phyloP scores from a whole-genome alignment of 2,113 vertebrate genomes.

The Naja naja region DNA sequence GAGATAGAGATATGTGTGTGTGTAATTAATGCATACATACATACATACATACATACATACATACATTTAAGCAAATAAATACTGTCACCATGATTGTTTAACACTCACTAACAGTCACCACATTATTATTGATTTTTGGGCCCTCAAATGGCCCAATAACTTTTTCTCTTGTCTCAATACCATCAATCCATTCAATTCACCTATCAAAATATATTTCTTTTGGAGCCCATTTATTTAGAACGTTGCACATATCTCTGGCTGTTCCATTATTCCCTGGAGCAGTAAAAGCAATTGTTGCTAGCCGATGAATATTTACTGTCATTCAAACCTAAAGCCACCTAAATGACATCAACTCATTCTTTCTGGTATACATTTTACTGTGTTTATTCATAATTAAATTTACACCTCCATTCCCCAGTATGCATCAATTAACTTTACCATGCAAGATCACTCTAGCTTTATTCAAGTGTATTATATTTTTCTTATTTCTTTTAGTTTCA shows the following conservation, averaged over 20 bases:
- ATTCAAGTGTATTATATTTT: neutral
- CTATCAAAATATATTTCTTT: neutral
- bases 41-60: no score
- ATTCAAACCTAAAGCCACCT: neutral
- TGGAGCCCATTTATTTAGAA: neutral
- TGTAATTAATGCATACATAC: no score
- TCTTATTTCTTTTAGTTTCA: neutral
- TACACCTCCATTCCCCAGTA: neutral
- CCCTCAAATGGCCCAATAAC: neutral
- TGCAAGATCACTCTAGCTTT: neutral
- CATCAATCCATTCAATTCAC: neutral
- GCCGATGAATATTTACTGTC: neutral
- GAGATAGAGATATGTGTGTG: no score
- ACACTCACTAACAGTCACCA: neutral
- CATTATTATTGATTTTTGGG: neutral
- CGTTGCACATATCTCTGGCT: neutral
- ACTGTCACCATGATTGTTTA: neutral
- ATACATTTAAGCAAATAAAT: neutral
- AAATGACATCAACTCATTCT: neutral
- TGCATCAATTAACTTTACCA: neutral
- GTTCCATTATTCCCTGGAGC: neutral
- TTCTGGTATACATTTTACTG: neutral
- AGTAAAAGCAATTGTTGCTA: neutral
- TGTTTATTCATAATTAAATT: neutral
- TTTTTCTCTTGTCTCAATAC: neutral